Evolutionary conservation across 2,888 invertebrate genomes (phyloP).

Genomic region (Pachymerium ferrugineum): DNA sequence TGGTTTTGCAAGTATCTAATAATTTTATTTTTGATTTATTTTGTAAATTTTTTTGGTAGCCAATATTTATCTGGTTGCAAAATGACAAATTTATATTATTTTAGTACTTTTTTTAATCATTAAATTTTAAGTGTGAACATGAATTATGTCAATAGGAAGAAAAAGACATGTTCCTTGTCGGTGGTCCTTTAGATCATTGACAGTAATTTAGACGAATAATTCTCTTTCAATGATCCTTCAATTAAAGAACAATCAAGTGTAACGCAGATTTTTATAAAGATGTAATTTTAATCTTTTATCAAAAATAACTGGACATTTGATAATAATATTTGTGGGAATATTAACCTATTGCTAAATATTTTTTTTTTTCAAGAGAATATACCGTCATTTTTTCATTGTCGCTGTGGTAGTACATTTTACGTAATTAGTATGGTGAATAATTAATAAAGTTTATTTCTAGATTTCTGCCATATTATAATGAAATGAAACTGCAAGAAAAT

Average conservation of each 20-base stretch:
- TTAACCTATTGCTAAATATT: too few relatives aligned
- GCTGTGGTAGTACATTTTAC: too few relatives aligned
- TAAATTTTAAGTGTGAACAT: background rate
- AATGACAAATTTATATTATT: background rate
- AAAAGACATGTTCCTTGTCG: background rate
- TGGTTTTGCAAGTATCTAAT: background rate
- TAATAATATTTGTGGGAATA: too few relatives aligned
- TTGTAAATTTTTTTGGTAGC: background rate
- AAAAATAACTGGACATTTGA: too few relatives aligned
- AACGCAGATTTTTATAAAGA: background rate
- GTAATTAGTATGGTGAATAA: too few relatives aligned
- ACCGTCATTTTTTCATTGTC: too few relatives aligned
- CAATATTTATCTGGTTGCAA: background rate
- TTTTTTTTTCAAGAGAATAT: too few relatives aligned
- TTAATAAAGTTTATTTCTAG: too few relatives aligned
- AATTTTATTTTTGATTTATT: background rate
- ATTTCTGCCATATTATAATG: too few relatives aligned
- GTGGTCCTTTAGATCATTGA: background rate
- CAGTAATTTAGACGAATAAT: background rate
- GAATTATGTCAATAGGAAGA: background rate
- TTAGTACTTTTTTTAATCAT: background rate
- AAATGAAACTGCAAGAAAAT: too few relatives aligned
- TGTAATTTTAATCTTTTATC: too few relatives aligned
- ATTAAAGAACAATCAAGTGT: background rate
- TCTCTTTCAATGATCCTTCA: background rate